These are phyloP conservation scores for Thomomys bottae DNA, from an alignment of 2,113 vertebrate species.

Conservation along the genomic window DNA sequence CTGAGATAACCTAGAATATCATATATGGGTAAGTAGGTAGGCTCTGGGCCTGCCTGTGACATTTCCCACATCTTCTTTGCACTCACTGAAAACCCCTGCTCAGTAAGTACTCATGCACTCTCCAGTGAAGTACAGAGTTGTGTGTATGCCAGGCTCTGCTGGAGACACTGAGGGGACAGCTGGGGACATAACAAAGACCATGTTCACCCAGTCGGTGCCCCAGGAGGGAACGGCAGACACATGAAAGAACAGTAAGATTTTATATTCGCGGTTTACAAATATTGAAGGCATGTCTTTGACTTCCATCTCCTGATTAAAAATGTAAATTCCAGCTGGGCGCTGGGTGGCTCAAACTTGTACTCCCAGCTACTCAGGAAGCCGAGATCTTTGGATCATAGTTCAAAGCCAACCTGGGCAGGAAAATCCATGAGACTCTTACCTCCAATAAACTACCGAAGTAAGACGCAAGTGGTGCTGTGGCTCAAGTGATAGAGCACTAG, in stretches of 20 bases:
- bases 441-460: no score
- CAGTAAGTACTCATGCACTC: neutral
- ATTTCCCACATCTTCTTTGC: neutral
- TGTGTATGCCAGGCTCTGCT: neutral
- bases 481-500: no score
- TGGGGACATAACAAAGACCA: neutral
- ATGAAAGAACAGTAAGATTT: neutral
- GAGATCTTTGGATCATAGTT: no score
- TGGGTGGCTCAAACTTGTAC: no score
- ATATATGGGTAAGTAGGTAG: no score
- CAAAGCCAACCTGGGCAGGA: no score
- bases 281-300: neutral
- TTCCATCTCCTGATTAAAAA: constrained; percentile 1
- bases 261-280: neutral
- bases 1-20: no score
- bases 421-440: no score
- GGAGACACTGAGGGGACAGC: neutral
- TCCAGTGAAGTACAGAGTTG: neutral
- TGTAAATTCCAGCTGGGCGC: neutral
- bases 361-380: no score
- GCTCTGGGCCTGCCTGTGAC: no score
- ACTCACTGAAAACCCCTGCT: neutral
- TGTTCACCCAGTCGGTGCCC: neutral
- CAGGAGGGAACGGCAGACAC: neutral
- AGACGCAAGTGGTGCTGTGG: no score